Percentiles rank a stretch among this genome's conserved stretches.
Conservation (phyloP, 2,113 vertebrate genomes). For the Nesogale talazaci region DNA sequence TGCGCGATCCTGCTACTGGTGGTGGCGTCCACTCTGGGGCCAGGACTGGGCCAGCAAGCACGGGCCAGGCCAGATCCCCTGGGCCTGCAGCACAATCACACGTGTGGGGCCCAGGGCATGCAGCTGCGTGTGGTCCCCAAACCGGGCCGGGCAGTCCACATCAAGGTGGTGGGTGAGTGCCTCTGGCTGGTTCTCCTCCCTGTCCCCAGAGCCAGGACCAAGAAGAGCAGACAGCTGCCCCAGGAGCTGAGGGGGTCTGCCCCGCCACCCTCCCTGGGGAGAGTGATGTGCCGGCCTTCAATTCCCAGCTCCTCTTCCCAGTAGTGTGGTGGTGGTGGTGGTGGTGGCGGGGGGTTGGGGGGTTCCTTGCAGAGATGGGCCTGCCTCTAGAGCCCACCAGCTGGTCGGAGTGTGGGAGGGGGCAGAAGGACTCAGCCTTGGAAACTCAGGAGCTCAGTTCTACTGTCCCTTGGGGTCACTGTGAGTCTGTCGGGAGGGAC, state of each 20-base stretch:
- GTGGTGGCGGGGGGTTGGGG: no score
- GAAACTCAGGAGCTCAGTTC: not conserved
- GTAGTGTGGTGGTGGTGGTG: no score
- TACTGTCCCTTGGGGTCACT: not conserved
- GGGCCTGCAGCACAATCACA: slow-evolving; percentile 50
- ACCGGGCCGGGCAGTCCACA: slow-evolving; percentile 23
- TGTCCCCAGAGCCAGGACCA: no score
- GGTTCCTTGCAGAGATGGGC: no score
- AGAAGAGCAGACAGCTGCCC: not conserved
- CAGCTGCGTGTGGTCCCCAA: slow-evolving; percentile 68
- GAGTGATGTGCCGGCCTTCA: not conserved
- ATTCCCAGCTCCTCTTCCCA: not conserved
- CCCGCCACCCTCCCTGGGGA: not conserved
- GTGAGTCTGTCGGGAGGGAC: not conserved
- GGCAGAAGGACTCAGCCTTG: not conserved
- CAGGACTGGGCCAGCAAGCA: fast-evolving
- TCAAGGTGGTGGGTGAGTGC: slow-evolving; percentile 83
- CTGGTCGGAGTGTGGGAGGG: not conserved
- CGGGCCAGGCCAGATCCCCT: fast-evolving
- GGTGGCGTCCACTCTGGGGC: not conserved
- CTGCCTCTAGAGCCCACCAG: not conserved
- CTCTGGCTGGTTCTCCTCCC: fast-evolving
- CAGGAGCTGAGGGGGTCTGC: fast-evolving
- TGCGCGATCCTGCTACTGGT: not conserved
- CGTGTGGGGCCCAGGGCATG: slow-evolving; percentile 74